Evolutionary conservation across 2,797 vertebrate genomes (phyloP).

Genomic region (Scolopax rusticola): DNA sequence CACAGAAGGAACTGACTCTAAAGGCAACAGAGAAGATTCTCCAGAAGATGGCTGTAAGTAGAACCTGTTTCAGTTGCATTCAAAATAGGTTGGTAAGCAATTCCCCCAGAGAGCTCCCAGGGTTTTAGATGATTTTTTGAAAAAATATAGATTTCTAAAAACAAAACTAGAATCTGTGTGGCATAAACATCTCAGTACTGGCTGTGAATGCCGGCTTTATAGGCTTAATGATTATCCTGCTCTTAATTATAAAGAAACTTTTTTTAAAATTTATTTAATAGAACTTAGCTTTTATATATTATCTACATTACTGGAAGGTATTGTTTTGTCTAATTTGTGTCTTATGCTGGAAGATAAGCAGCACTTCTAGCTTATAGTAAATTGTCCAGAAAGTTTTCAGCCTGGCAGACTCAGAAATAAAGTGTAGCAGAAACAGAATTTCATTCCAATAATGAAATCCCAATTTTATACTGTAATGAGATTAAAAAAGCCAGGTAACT

Average conservation of each 20-base stretch:
- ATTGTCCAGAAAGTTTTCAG: conserved; percentile 3
- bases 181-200: not conserved
- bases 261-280: not conserved
- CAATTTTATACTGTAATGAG: conserved; percentile 23
- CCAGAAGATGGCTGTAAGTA: not conserved
- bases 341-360: not conserved
- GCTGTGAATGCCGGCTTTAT: not conserved
- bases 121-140: not conserved
- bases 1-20: not conserved
- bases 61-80: not conserved
- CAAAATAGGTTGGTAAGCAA: not conserved
- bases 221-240: not conserved
- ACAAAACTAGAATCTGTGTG: not conserved
- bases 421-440: not conserved
- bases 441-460: conserved; percentile 28
- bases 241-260: not conserved
- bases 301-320: not conserved
- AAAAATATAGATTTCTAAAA: not conserved
- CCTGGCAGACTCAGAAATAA: not conserved
- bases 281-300: not conserved
- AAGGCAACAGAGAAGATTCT: not conserved
- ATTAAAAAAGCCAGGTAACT: conserved; percentile 29
- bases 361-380: not conserved
- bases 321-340: not conserved
- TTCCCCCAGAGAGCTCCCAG: not conserved